phyloP scores from a whole-genome alignment of 2,888 invertebrate genomes.

The Lasius platythorax region DNA sequence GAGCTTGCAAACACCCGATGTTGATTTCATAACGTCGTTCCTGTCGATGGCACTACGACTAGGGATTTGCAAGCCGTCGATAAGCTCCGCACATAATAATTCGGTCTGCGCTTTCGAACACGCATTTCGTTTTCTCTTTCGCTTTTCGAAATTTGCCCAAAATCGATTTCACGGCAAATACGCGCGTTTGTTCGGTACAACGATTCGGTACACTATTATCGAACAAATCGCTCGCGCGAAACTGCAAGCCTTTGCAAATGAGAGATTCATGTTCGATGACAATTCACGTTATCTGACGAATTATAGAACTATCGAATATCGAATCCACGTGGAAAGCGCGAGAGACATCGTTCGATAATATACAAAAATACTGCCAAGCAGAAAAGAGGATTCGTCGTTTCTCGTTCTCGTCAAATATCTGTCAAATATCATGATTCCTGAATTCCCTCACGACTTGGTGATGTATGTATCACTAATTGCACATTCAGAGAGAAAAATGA shows the following conservation, averaged over 20 bases:
- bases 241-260: background rate
- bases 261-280: background rate
- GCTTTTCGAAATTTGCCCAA: conserved; percentile 12
- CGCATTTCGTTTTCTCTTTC: conserved; percentile 7
- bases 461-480: background rate
- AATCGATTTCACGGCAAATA: conserved; percentile 40
- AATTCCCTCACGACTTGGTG: background rate
- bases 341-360: conserved; percentile 4
- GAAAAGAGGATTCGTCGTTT: conserved; percentile 8
- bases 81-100: conserved; percentile 39
- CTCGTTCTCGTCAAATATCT: background rate
- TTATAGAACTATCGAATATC: background rate
- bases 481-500: conserved; percentile 58
- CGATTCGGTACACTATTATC: background rate
- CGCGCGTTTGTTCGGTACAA: background rate
- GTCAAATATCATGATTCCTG: background rate
- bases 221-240: conserved; percentile 33
- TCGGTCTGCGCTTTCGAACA: conserved; percentile 39
- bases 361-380: conserved; percentile 26
- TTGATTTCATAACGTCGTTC: background rate
- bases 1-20: conserved; percentile 64
- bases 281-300: background rate
- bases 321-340: background rate
- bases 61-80: conserved; percentile 44
- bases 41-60: background rate